These are phyloP conservation scores for Puffinus mauretanicus DNA, from an alignment of 2,113 vertebrate species.

Conservation along the genomic window DNA sequence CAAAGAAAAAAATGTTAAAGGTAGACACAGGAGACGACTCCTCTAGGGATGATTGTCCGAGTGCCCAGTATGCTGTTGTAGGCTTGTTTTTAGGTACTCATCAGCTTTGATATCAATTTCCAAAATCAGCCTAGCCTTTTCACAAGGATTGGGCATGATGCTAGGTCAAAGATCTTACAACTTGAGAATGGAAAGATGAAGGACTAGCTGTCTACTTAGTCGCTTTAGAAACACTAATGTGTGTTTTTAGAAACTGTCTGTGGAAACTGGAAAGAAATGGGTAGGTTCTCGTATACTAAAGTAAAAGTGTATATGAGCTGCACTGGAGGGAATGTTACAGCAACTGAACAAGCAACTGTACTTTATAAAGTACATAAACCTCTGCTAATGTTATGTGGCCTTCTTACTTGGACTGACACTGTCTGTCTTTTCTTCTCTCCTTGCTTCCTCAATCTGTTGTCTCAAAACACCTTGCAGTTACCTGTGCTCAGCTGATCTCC, in stretches of 20 bases:
- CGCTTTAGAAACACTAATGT: too few relatives aligned
- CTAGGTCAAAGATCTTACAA: background rate
- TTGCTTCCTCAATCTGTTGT: background rate
- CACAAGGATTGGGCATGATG: background rate
- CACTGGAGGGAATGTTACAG: background rate
- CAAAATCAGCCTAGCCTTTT: background rate
- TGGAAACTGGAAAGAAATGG: background rate
- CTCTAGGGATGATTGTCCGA: background rate
- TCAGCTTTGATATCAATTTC: background rate
- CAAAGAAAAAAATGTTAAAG: background rate
- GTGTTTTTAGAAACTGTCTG: background rate
- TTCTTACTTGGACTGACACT: background rate
- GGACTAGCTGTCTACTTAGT: background rate
- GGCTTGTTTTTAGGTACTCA: background rate
- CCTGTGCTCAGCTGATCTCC: background rate
- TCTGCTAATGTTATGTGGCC: background rate
- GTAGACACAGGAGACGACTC: background rate
- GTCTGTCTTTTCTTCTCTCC: background rate
- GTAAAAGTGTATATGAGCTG: background rate
- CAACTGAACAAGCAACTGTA: background rate
- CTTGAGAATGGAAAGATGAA: background rate
- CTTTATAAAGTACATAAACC: background rate
- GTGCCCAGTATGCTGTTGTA: background rate
- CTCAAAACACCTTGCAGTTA: background rate
- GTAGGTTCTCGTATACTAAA: background rate